Conservation (phyloP, 2,797 vertebrate genomes). For the Molossus molossus region DNA sequence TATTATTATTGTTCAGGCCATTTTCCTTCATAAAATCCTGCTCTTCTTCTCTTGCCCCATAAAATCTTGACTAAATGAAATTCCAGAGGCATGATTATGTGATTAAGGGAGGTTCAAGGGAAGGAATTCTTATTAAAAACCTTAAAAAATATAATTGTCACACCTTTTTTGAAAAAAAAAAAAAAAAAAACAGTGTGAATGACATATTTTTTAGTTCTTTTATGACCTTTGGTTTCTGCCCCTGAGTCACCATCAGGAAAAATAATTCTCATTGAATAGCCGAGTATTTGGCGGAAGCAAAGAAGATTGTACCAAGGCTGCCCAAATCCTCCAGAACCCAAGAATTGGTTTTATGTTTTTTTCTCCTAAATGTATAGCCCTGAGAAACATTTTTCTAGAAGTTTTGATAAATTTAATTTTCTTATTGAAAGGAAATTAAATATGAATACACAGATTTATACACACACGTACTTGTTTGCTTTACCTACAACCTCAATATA, state of each 20-base stretch:
- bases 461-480: not conserved
- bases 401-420: not conserved
- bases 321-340: not conserved
- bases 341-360: not conserved
- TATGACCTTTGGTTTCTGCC: not conserved
- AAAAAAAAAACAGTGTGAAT: not conserved
- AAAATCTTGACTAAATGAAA: conserved; percentile 69
- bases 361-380: not conserved
- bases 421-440: not conserved
- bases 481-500: conserved; percentile 14
- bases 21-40: conserved; percentile 60
- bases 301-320: not conserved
- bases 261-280: not conserved
- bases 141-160: not conserved
- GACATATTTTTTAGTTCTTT: not conserved
- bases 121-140: conserved; percentile 9
- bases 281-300: not conserved
- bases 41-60: not conserved
- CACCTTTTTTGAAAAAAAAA: not conserved
- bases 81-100: not conserved
- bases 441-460: not conserved
- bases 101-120: conserved; percentile 19
- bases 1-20: conserved; percentile 61
- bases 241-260: not conserved
- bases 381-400: not conserved